Base-by-base conservation (phyloP, 1,140 invertebrate species). In the Conus betulinus region DNA sequence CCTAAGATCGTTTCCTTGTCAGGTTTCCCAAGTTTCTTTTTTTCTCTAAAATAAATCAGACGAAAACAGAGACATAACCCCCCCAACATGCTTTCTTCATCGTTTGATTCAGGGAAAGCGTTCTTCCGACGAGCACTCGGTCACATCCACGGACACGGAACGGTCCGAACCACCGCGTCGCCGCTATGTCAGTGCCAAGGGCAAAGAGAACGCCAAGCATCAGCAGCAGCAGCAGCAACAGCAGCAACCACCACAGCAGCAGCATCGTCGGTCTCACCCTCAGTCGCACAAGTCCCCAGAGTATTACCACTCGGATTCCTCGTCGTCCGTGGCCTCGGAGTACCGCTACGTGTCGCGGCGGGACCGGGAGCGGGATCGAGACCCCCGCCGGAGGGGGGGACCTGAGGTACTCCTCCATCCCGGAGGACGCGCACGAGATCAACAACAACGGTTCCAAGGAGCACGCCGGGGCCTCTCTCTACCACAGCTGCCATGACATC, bases 401-500 rank as follows among this genome's bases (percentile, higher is more conserved):
- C 15, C 78, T 81, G 5, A 71, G 76, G 60, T 84, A 84, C 63
- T 74, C 85, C 1, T 87, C 85, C 71, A 87, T 87, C 71, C 85
- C 85, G 5, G 85, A 87, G 25, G 85, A 87, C 25, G 85, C 53
- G 1, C 85, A 87, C 39, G 85, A 87, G 85, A 87, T 87, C 53
- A 87, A 87, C 74, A 87, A 87, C 53, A 87, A 87, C 53, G 25
- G 20, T n/a, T 51, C 51, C 63, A 53, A 51, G 25, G 74, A 78
- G 20, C 23, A 39, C 6, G 39, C 13, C 23, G 63, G 39, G 15
- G 53, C 3, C 13, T 79, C 78, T 17, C 53, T 87, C n/a, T 90
- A 85, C 60, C 88, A 88, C 82, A 90, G 89, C 60, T 90, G 89
- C 52, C 63, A 88, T 53, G 89, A 90, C 74, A n/a, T 89, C 20